Evolutionary conservation across 2,797 vertebrate genomes (phyloP).

Genomic region (Psittacula echo): DNA sequence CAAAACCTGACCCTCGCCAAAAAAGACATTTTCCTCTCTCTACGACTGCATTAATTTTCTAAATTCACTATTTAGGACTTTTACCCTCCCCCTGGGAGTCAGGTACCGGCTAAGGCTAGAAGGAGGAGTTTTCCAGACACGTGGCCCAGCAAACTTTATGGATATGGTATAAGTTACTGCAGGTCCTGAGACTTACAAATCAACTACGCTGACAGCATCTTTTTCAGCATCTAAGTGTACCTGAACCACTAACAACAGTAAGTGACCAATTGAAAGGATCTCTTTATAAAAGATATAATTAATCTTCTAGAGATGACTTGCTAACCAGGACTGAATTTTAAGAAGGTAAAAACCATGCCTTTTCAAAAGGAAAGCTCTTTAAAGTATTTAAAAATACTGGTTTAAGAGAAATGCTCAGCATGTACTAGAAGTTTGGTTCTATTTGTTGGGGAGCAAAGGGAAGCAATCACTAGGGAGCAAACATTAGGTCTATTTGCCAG

Average conservation of each 20-base stretch:
- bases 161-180: neutral
- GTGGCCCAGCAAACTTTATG: neutral
- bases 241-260: neutral
- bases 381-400: neutral
- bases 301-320: neutral
- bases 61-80: neutral
- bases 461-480: neutral
- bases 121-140: neutral
- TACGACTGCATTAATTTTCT: neutral
- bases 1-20: neutral
- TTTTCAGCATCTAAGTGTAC: neutral
- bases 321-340: neutral
- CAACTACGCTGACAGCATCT: rapidly evolving
- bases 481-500: neutral
- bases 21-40: neutral
- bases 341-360: neutral
- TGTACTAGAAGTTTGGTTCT: neutral
- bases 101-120: rapidly evolving
- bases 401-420: neutral
- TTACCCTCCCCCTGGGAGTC: neutral
- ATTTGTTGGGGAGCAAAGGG: neutral
- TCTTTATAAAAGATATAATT: neutral
- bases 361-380: neutral
- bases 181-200: neutral
- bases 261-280: neutral